A percentile compares a stretch with the other conserved stretches of the same genome.
Evolutionary conservation across 2,888 invertebrate species (phyloP).

Genomic region (Scelioninae gen. 2): DNA sequence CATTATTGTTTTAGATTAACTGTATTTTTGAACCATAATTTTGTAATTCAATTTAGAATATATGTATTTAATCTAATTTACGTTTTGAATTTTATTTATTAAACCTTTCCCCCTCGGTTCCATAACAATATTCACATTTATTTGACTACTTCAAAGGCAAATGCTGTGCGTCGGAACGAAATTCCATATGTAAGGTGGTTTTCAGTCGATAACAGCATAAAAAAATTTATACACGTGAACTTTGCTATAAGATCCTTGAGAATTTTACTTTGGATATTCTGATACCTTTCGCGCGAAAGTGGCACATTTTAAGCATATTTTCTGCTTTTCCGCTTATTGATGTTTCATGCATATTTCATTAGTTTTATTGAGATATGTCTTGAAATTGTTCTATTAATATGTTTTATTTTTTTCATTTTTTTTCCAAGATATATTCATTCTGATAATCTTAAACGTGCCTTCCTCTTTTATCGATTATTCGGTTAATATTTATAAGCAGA

Average conservation of each 20-base stretch:
- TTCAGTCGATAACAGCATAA: constrained; percentile 4
- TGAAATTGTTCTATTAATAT: constrained; percentile 7
- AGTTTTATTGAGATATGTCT: background rate
- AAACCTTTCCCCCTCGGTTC: no score
- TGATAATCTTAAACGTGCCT: background rate
- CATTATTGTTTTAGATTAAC: no score
- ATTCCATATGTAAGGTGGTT: constrained; percentile 11
- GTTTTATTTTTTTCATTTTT: background rate
- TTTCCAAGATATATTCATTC: no score
- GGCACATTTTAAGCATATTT: constrained; percentile 8
- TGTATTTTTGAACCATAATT: no score
- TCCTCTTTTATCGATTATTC: constrained; percentile 61
- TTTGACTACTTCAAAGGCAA: constrained; percentile 5
- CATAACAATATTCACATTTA: constrained; percentile 26
- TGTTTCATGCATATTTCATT: background rate
- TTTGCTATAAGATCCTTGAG: constrained; percentile 17
- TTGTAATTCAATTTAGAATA: no score
- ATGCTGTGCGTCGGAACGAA: constrained; percentile 10
- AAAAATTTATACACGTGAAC: constrained; percentile 12
- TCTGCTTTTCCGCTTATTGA: constrained; percentile 1
- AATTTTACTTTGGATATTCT: constrained; percentile 20
- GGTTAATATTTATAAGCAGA: constrained; percentile 54
- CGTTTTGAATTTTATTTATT: no score
- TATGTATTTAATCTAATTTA: no score
- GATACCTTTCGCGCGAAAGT: constrained; percentile 7